Base-by-base conservation (phyloP, 1,140 invertebrate genomes). In the Temnothorax nylanderi region DNA sequence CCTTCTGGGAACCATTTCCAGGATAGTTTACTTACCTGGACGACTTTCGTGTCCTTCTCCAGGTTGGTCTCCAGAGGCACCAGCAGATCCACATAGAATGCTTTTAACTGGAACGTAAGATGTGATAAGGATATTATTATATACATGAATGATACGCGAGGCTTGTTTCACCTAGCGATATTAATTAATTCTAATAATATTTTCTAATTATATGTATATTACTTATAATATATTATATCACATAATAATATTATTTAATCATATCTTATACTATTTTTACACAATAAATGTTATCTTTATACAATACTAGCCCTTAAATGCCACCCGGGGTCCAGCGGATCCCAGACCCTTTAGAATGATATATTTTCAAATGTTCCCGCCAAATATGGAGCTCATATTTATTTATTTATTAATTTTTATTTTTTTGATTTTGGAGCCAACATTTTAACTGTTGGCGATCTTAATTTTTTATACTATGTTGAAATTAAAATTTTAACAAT, bases 1-100 rank as follows among this genome's bases (percentile, higher is more conserved):
- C 26, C 69, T 34, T 58, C 18, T 62, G 62, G 32, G 37, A 11
- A 67, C 41, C 62, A 16, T 37, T 58, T 75, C 47, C 64, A 41
- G 58, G 26, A 26, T 13, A 34, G 16, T 49, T 54, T 71, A 92
- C 96, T 96, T 95, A 98, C 98, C 97, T 98, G 98, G 77, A 99
- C 98, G 87, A 98, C 98, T 97, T 99, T 98, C 41, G 98, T 98
- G 94, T 99, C 98, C 94, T 99, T 98, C 94, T 99, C 98, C 92
- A 99, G 95, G 95, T 99, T 99, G 67, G 98, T 98, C 96, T 99
- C 98, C 93, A 99, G 95, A 86, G 98, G 98, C 71, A 98, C 98
- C 84, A 99, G 95, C 84, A 99, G 96, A 96, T 99, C 98, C 37
- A 99, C 98, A 95, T 99, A 99, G 94, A 99, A 99, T 18, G 98